Base-by-base conservation (phyloP, 2,888 invertebrate species). In the Serripes groenlandicus region DNA sequence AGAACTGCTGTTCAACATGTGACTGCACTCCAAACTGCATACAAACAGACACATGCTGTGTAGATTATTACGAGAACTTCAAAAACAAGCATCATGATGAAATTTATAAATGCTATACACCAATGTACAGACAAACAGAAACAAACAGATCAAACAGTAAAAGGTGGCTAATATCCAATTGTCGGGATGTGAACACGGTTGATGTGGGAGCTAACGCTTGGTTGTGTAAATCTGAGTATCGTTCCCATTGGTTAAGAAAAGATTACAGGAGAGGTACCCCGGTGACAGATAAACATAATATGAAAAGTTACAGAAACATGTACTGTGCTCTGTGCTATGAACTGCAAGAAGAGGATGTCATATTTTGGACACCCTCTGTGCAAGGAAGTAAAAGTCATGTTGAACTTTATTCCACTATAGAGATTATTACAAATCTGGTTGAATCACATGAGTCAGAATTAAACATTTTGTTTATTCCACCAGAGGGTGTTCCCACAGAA, bases 261-360 rank as follows among this genome's bases (percentile, higher is more conserved):
- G 7, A 62, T 23, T 62, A 62, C 18, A 28, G n/a, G 18, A 21
- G 32, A 3, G 32, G 34, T 21, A 3, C 34, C 5, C 62, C 34
- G 1, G 62, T 62, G n/a, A 62, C 62, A n/a, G 62, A 62, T 34
- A 62, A 62, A 34, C 7, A 34, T 15, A 3, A 1, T 30, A 30
- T n/a, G 34, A 62, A 18, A 11, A 32, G 34, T 4, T 69, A 52
- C 52, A 69, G 52, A 52, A 69, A 69, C 37, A 69, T 69, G 49
- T 52, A 30, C 21, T 69, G 69, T 49, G 69, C 69, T 21, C 5
- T 15, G 30, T 69, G 69, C 28, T 30, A 69, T 52, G 69, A 52
- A 52, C 69, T 69, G 11, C n/a, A 49, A 49, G 69, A 69, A 30
- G 69, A 69, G 9, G 69, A 69, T 69, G 49, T 69, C 21, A 52